Percentiles rank a stretch among this genome's conserved stretches.
These are phyloP conservation scores for Lordiphosa andalusiaca DNA, from an alignment of 2,888 invertebrate genomes.

Conservation along the genomic window DNA sequence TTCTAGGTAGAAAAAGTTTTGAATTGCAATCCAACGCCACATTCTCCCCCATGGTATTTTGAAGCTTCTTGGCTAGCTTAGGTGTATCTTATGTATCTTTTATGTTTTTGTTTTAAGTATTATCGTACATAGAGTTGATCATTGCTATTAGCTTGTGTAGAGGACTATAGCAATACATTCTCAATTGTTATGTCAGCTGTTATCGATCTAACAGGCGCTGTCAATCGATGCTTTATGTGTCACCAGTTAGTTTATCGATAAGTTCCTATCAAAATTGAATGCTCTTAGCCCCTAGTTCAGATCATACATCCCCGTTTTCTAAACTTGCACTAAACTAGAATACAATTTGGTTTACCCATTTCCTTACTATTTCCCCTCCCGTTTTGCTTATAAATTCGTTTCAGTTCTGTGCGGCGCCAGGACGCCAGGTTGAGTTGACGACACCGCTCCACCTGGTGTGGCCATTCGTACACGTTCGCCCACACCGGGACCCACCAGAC, in stretches of 20 bases:
- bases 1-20: no score
- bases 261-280: no score
- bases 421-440: conserved; percentile 35
- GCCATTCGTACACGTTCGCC: conserved; percentile 69
- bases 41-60: not conserved
- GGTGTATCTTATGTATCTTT: not conserved
- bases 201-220: no score
- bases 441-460: conserved; percentile 50
- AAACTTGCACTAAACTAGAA: conserved; percentile 53
- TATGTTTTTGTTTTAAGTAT: conserved; percentile 22
- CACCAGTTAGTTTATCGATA: no score
- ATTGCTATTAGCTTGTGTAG: conserved; percentile 29
- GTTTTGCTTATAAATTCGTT: conserved; percentile 79
- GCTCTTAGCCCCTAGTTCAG: conserved; percentile 25
- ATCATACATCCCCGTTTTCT: conserved; percentile 7
- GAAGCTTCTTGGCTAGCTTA: conserved; percentile 41
- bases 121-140: conserved; percentile 32
- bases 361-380: conserved; percentile 3
- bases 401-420: conserved; percentile 79
- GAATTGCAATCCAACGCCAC: not conserved
- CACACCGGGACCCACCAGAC: conserved; percentile 71
- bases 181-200: no score
- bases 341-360: conserved; percentile 55
- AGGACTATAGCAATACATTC: not conserved
- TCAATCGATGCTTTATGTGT: no score